Conservation (phyloP, 1,140 invertebrate species). For the Oncopodura yosiiana region DNA sequence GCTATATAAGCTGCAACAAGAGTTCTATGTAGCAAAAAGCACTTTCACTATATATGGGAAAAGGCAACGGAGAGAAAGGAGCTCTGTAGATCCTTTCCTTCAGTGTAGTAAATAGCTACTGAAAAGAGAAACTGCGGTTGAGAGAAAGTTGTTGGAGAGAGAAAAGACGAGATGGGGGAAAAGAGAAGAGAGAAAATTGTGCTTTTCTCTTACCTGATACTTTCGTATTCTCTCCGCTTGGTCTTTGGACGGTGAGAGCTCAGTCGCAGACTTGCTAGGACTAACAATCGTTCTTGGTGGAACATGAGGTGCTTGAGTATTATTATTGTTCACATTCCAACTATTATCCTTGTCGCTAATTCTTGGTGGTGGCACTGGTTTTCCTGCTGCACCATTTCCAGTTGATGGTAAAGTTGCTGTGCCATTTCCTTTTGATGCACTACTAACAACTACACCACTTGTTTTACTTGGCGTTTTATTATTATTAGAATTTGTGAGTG, state of each 20-base stretch:
- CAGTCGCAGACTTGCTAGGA: constrained; percentile 21
- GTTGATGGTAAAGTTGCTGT: constrained; percentile 30
- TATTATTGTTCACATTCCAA: constrained; percentile 33
- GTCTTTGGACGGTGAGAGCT: constrained; percentile 54
- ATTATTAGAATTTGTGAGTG: constrained; percentile 34
- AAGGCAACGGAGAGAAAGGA: no score
- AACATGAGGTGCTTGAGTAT: constrained; percentile 50
- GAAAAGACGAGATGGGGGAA: no score
- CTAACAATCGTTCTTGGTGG: constrained; percentile 41
- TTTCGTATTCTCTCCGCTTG: constrained; percentile 82
- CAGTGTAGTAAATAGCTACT: no score
- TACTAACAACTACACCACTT: constrained; percentile 28
- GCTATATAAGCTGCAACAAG: no score
- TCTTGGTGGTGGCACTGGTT: constrained; percentile 62
- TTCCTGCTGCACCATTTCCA: constrained; percentile 40
- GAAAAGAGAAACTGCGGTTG: no score
- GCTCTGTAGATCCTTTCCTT: no score
- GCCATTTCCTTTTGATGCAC: constrained; percentile 24
- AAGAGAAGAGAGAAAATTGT: no score
- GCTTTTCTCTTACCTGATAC: constrained; percentile 61
- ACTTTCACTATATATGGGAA: no score
- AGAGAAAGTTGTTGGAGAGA: no score
- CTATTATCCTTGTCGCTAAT: constrained; percentile 51
- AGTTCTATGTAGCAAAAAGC: no score
- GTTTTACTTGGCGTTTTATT: constrained; percentile 38